phyloP scores from a whole-genome alignment of 2,888 invertebrate species.

The Branchinecta sandiegonensis region DNA sequence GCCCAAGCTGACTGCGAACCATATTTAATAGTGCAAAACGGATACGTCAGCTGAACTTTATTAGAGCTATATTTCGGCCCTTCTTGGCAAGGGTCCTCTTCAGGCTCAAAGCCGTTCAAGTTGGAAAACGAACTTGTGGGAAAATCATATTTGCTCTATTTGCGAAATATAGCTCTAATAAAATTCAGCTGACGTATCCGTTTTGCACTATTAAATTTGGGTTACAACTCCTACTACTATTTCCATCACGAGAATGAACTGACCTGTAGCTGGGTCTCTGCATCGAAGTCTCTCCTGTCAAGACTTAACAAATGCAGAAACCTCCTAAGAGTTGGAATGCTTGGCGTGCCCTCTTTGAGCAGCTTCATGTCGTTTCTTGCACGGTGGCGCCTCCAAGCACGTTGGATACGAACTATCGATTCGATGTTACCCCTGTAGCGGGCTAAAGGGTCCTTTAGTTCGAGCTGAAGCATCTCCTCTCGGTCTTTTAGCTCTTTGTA shows the following conservation, averaged over 20 bases:
- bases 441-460: not conserved
- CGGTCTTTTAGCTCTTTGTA: slow-evolving; percentile 5
- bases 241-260: not conserved
- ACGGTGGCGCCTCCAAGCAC: slow-evolving; percentile 35
- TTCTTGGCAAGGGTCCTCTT: too few relatives aligned
- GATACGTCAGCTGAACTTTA: too few relatives aligned
- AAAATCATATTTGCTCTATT: too few relatives aligned
- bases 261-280: slow-evolving; percentile 49
- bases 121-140: too few relatives aligned
- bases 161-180: too few relatives aligned
- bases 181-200: too few relatives aligned
- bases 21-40: too few relatives aligned
- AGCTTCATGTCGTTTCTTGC: slow-evolving; percentile 18
- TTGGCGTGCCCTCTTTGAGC: slow-evolving; percentile 37
- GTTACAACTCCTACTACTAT: slow-evolving; percentile 2
- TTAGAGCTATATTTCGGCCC: too few relatives aligned
- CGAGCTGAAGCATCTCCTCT: not conserved
- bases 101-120: too few relatives aligned
- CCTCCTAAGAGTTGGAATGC: slow-evolving; percentile 43
- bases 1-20: too few relatives aligned
- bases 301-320: slow-evolving; percentile 55
- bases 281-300: slow-evolving; percentile 52
- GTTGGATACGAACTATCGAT: slow-evolving; percentile 24
- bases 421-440: slow-evolving; percentile 16
- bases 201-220: too few relatives aligned